Conservation (phyloP, 1,140 invertebrate genomes). For the Euwallacea fornicatus region DNA sequence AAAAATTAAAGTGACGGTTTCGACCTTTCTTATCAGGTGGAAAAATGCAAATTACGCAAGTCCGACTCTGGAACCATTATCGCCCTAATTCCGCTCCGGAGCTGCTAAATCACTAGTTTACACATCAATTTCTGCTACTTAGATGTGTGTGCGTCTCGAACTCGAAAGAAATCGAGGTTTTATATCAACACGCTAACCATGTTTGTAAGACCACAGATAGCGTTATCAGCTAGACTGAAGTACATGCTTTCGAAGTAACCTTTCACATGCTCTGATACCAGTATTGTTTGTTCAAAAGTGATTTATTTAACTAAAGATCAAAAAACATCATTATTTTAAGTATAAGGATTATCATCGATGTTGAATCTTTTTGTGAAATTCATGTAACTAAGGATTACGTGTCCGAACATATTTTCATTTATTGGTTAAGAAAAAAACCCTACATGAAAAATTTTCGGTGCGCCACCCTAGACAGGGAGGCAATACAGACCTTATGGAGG, state of each 20-base stretch:
- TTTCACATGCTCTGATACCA: conserved; percentile 25
- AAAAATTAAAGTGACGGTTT: background rate
- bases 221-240: conserved; percentile 24
- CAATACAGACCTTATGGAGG: no score
- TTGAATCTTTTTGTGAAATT: no score
- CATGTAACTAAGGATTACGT: no score
- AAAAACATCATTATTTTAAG: conserved; percentile 17
- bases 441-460: no score
- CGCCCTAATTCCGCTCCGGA: no score
- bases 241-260: conserved; percentile 31
- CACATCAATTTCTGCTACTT: background rate
- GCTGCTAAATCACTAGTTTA: no score
- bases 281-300: conserved; percentile 4
- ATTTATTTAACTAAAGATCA: conserved; percentile 30
- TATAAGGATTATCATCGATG: background rate
- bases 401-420: no score
- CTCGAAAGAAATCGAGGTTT: conserved; percentile 6
- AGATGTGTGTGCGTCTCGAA: background rate
- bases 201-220: conserved; percentile 14
- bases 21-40: background rate
- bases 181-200: conserved; percentile 14
- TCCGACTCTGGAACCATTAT: no score
- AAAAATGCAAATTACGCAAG: no score
- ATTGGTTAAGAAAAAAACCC: no score
- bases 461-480: no score